Percentiles rank a stretch among this genome's conserved stretches.
These are phyloP conservation scores for Achroia grisella DNA, from an alignment of 1,140 invertebrate genomes.

Conservation along the genomic window DNA sequence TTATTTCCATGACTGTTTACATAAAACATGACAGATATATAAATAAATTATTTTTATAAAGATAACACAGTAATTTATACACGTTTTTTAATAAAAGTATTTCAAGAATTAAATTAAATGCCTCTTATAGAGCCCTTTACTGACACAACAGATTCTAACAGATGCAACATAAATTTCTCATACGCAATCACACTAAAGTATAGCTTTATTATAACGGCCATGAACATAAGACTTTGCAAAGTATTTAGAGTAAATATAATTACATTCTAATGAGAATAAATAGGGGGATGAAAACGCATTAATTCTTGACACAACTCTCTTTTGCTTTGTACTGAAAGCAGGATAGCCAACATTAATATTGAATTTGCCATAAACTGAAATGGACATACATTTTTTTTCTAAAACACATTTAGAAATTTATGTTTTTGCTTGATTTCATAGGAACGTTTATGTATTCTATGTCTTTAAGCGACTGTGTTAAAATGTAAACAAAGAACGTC, in stretches of 20 bases:
- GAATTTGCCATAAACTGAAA: constrained; percentile 1
- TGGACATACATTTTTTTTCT: neutral
- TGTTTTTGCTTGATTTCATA: too few relatives aligned
- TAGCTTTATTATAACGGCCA: neutral
- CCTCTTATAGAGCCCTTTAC: constrained; percentile 41
- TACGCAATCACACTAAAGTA: neutral
- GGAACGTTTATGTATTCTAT: too few relatives aligned
- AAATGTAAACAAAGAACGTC: too few relatives aligned
- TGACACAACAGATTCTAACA: constrained; percentile 52
- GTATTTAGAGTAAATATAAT: constrained; percentile 11
- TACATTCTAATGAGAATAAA: constrained; percentile 39
- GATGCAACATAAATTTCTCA: neutral
- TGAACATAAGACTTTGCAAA: neutral
- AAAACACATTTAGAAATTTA: too few relatives aligned
- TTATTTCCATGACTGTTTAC: neutral
- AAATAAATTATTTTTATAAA: neutral
- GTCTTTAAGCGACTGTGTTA: too few relatives aligned
- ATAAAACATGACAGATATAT: neutral
- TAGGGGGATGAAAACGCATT: constrained; percentile 53
- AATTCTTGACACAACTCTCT: constrained; percentile 61
- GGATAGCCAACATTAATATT: constrained; percentile 26
- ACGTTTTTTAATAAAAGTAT: constrained; percentile 22
- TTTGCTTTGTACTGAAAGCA: constrained; percentile 48
- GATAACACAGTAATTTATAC: neutral
- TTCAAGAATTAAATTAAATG: constrained; percentile 46